Evolutionary conservation across 1,140 invertebrate genomes (phyloP).

Genomic region (Drosophila ananassae): DNA sequence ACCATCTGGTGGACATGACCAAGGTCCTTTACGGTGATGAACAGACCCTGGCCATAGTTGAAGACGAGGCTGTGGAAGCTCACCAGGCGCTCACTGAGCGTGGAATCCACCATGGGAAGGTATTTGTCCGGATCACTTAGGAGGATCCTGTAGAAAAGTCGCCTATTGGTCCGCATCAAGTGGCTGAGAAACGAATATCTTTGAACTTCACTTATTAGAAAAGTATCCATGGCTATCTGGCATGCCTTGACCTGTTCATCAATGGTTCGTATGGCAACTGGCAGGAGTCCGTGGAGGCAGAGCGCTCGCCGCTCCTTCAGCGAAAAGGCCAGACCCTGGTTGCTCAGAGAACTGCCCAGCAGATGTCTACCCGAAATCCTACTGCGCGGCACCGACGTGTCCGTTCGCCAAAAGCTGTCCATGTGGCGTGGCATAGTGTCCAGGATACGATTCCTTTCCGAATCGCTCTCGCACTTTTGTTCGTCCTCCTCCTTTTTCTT

Average conservation of each 20-base stretch:
- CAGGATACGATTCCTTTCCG: neutral
- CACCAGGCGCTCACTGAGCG: constrained; percentile 96
- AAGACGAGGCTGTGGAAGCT: constrained; percentile 1
- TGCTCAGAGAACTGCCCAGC: neutral
- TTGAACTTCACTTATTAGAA: constrained; percentile 89
- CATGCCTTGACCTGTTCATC: constrained; percentile 93
- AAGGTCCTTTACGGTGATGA: constrained; percentile 97
- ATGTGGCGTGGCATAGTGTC: constrained; percentile 12
- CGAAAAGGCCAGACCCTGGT: constrained; percentile 93
- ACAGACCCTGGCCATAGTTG: constrained; percentile 89
- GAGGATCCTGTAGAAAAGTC: constrained; percentile 96
- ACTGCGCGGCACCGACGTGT: neutral
- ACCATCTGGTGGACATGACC: constrained; percentile 95
- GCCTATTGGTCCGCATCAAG: constrained; percentile 93
- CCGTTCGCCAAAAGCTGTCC: constrained; percentile 53
- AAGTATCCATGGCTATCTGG: constrained; percentile 88
- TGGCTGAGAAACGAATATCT: constrained; percentile 92
- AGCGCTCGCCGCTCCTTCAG: constrained; percentile 92
- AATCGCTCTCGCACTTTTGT: constrained; percentile 13
- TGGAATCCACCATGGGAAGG: constrained; percentile 90
- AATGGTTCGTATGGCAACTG: constrained; percentile 91
- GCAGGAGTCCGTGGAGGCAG: constrained; percentile 93
- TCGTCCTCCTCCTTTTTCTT: neutral
- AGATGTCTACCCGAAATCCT: neutral
- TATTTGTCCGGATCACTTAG: constrained; percentile 94